A percentile compares a stretch with the other conserved stretches of the same genome.
phyloP scores from a whole-genome alignment of 2,888 invertebrate species.

The Ochlodes sylvanus region DNA sequence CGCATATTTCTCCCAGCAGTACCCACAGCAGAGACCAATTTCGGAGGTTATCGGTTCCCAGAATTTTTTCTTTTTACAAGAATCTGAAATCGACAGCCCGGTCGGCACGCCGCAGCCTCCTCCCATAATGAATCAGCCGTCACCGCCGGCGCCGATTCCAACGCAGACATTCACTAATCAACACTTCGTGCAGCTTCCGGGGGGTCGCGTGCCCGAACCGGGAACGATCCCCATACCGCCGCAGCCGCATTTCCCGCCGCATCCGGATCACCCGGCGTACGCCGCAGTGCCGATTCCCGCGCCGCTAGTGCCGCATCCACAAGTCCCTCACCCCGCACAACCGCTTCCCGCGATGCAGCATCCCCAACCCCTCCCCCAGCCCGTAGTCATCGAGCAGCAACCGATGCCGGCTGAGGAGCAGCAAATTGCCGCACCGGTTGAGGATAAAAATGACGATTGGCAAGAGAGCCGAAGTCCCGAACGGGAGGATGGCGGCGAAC shows the following conservation, averaged over 20 bases:
- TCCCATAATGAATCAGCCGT: constrained; percentile 70
- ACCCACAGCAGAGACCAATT: constrained; percentile 86
- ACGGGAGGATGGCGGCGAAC: constrained; percentile 63
- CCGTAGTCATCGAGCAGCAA: constrained; percentile 45
- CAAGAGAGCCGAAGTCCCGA: constrained; percentile 70
- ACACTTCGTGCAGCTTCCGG: constrained; percentile 86
- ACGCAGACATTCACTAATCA: constrained; percentile 95
- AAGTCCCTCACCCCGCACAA: constrained; percentile 53
- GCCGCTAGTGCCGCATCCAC: constrained; percentile 50
- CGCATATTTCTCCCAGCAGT: constrained; percentile 86
- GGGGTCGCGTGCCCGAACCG: constrained; percentile 77
- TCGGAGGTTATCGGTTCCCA: constrained; percentile 91
- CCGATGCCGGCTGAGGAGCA: constrained; percentile 50
- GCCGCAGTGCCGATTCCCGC: constrained; percentile 65
- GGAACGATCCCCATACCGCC: constrained; percentile 85
- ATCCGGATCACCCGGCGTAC: constrained; percentile 83
- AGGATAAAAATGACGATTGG: constrained; percentile 62
- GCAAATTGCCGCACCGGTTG: constrained; percentile 53
- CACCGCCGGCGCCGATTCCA: constrained; percentile 84
- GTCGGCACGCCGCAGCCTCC: constrained; percentile 84
- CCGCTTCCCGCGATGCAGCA: constrained; percentile 48
- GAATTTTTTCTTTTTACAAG: constrained; percentile 94
- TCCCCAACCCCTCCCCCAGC: constrained; percentile 46
- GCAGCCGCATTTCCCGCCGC: constrained; percentile 81
- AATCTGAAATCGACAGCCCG: constrained; percentile 94